These are phyloP conservation scores for Syritta pipiens DNA, from an alignment of 2,888 invertebrate species.

Conservation along the genomic window DNA sequence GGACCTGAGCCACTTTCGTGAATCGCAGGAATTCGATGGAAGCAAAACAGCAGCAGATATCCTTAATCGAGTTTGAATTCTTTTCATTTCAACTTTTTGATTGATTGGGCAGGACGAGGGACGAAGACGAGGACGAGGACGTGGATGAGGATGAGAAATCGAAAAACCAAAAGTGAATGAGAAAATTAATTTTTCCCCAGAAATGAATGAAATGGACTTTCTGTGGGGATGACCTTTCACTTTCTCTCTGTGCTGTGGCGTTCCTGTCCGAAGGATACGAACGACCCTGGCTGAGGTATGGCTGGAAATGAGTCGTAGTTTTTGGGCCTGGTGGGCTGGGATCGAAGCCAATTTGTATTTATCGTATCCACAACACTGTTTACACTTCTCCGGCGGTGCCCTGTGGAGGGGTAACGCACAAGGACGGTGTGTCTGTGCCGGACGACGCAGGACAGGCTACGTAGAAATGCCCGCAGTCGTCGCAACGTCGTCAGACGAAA, in stretches of 20 bases:
- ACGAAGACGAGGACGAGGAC: background rate
- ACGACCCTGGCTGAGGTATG: background rate
- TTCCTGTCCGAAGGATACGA: background rate
- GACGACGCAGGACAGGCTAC: background rate
- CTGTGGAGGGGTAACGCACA: constrained; percentile 14
- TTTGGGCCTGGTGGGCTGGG: constrained; percentile 16
- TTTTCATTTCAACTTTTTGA: constrained; percentile 58
- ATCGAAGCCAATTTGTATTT: constrained; percentile 55
- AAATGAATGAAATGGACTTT: constrained; percentile 52
- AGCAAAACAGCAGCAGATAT: background rate
- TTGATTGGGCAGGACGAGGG: too few species aligned
- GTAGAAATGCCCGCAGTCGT: background rate
- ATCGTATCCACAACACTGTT: constrained; percentile 43
- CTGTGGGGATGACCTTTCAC: constrained; percentile 40
- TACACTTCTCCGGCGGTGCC: constrained; percentile 42
- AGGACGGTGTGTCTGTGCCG: background rate
- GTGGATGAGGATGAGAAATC: constrained; percentile 4
- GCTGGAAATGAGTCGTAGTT: constrained; percentile 40
- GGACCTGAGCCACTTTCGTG: constrained; percentile 14
- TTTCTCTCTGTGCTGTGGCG: background rate
- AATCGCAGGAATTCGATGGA: constrained; percentile 9
- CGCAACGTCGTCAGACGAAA: constrained; percentile 8
- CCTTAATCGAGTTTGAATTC: constrained; percentile 56
- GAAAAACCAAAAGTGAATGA: constrained; percentile 26
- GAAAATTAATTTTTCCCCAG: constrained; percentile 35